Percentiles rank a stretch among this genome's conserved stretches.
phyloP scores from a whole-genome alignment of 2,113 vertebrate genomes.

The Rana temporaria region DNA sequence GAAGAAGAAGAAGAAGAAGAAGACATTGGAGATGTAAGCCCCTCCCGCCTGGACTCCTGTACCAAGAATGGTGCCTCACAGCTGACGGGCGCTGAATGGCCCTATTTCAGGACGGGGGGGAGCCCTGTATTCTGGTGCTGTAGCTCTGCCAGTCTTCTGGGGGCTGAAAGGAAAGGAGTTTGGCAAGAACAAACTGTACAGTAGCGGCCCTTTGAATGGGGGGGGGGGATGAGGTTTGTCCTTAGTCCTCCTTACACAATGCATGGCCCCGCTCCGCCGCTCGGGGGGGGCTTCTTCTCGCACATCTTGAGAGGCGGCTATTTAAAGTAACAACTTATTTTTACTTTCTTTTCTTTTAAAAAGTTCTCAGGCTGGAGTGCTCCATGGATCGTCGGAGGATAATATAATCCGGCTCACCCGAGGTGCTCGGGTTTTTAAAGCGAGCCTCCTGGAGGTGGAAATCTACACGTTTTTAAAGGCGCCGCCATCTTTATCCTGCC shows the following conservation, averaged over 20 bases:
- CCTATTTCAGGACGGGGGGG: constrained; percentile 28
- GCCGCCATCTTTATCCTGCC: too few species aligned
- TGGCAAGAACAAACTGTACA: constrained; percentile 49
- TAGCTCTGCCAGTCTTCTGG: constrained; percentile 40
- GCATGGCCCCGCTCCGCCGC: constrained; percentile 58
- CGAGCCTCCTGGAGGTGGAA: too few species aligned
- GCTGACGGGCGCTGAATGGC: constrained; percentile 41
- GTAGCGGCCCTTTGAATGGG: constrained; percentile 59
- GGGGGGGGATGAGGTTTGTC: constrained; percentile 72
- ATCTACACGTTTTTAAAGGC: too few species aligned
- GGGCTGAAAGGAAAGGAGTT: constrained; percentile 23
- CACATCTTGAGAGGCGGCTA: constrained; percentile 64
- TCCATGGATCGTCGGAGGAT: background rate
- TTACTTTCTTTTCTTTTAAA: background rate
- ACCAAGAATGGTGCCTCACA: constrained; percentile 22
- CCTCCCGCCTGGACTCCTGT: constrained; percentile 1
- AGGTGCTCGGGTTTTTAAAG: too few species aligned
- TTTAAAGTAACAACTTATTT: constrained; percentile 64
- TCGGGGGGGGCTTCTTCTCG: constrained; percentile 66
- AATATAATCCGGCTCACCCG: background rate
- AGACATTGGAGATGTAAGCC: constrained; percentile 39
- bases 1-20: constrained; percentile 27
- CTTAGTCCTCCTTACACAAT: constrained; percentile 67
- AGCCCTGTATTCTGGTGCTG: constrained; percentile 19
- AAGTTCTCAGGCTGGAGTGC: constrained; percentile 8